Evolutionary conservation across 2,797 vertebrate genomes (phyloP).

Genomic region (Hyperoplus lanceolatus): DNA sequence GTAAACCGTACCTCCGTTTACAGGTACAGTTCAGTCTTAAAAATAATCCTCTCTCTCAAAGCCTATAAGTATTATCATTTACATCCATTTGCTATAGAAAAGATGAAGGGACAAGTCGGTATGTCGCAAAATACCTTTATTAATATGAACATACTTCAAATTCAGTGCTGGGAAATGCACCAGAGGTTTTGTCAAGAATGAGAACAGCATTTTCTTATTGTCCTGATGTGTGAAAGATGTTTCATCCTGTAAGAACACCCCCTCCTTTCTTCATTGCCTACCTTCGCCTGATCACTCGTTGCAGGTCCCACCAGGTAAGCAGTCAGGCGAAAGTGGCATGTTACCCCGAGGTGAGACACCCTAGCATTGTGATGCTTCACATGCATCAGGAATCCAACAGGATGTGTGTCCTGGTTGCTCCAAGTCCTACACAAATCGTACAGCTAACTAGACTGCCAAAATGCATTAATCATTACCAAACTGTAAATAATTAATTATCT

Average conservation of each 20-base stretch:
- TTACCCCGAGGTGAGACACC: conserved; percentile 76
- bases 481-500: conserved; percentile 77
- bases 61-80: conserved; percentile 34
- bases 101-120: conserved; percentile 1
- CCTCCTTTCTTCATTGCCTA: conserved; percentile 5
- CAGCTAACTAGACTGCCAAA: conserved; percentile 68
- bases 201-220: conserved; percentile 27
- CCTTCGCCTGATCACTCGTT: conserved; percentile 6
- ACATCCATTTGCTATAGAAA: conserved; percentile 3
- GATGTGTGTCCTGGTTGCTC: conserved; percentile 65
- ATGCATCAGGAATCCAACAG: conserved; percentile 67
- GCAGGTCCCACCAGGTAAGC: conserved; percentile 33
- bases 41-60: conserved; percentile 1
- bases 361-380: conserved; percentile 60
- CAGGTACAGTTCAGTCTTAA: too few species aligned
- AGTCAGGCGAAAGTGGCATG: conserved; percentile 65
- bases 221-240: conserved; percentile 20
- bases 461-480: conserved; percentile 78
- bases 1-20: too few species aligned
- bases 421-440: conserved; percentile 65
- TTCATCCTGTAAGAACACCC: conserved; percentile 1
- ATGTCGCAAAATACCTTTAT: conserved; percentile 23
- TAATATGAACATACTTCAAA: conserved; percentile 31
- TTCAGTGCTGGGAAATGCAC: conserved; percentile 25
- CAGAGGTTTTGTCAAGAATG: conserved; percentile 27